Conservation (phyloP, 2,888 invertebrate species). For the Sceliomorpha sp. region DNA sequence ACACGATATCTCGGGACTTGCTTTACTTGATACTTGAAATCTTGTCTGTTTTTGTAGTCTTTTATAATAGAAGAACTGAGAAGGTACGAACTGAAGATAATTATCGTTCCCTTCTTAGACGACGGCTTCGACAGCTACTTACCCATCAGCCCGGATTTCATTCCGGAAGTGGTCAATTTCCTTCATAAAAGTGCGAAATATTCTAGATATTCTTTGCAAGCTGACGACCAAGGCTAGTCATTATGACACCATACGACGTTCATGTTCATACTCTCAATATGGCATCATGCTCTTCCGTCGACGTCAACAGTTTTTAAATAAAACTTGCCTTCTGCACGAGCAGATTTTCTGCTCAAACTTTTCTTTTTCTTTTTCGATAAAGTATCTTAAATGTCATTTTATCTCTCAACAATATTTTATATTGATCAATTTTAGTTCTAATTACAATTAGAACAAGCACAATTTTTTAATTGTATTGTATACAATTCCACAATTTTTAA, state of each 20-base stretch:
- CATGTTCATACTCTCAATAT: slow-evolving; percentile 14
- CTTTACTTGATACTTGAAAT: too few species aligned
- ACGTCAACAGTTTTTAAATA: too few species aligned
- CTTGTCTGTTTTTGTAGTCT: slow-evolving; percentile 21
- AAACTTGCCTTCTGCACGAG: too few species aligned
- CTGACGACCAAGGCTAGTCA: slow-evolving; percentile 26
- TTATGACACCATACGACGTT: slow-evolving; percentile 30
- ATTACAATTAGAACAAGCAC: too few species aligned
- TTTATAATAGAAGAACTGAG: slow-evolving; percentile 10
- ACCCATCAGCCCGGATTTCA: slow-evolving; percentile 26
- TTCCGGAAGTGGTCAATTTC: slow-evolving; percentile 35
- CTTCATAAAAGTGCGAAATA: slow-evolving; percentile 25
- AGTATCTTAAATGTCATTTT: too few species aligned
- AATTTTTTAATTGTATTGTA: too few species aligned
- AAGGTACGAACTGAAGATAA: slow-evolving; percentile 29
- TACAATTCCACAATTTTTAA: too few species aligned
- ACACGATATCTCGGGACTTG: too few species aligned
- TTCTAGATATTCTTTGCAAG: slow-evolving; percentile 33
- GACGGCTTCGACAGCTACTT: slow-evolving; percentile 15
- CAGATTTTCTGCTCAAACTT: too few species aligned
- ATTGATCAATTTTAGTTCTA: too few species aligned
- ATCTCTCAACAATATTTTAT: too few species aligned
- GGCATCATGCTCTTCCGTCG: slow-evolving; percentile 3
- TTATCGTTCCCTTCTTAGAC: slow-evolving; percentile 25
- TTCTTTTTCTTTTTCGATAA: too few species aligned